phyloP scores from a whole-genome alignment of 2,888 invertebrate species.

The Andrena marginata region DNA sequence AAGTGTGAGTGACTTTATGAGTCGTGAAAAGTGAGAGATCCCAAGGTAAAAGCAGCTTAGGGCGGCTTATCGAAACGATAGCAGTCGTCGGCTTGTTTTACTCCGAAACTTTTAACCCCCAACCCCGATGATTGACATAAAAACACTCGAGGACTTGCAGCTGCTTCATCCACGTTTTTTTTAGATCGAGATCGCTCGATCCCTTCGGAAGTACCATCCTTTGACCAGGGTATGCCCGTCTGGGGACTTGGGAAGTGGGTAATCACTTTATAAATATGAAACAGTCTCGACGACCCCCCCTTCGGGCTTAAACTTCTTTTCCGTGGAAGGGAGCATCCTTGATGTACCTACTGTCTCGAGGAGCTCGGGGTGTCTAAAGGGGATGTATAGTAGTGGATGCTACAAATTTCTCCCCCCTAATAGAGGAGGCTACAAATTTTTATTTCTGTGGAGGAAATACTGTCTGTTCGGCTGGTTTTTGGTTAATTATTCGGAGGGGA shows the following conservation, averaged over 20 bases:
- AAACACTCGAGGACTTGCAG: neutral
- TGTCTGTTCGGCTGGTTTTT: too few relatives aligned
- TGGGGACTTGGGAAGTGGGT: neutral
- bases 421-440: too few relatives aligned
- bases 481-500: too few relatives aligned
- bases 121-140: neutral
- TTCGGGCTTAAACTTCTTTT: constrained; percentile 2
- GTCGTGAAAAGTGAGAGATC: neutral
- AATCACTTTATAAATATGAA: constrained; percentile 38
- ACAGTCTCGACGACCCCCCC: neutral
- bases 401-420: too few relatives aligned
- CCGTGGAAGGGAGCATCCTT: neutral
- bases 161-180: neutral
- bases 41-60: neutral
- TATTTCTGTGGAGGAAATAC: too few relatives aligned
- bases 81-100: constrained; percentile 4
- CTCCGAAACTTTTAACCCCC: constrained; percentile 6
- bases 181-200: neutral
- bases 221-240: neutral
- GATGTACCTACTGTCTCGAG: neutral
- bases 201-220: neutral
- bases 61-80: neutral
- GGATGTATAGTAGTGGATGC: constrained; percentile 1
- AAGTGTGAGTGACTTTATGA: too few relatives aligned
- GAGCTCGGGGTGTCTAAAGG: neutral